phyloP scores from a whole-genome alignment of 2,113 vertebrate species.

The Eira barbara region DNA sequence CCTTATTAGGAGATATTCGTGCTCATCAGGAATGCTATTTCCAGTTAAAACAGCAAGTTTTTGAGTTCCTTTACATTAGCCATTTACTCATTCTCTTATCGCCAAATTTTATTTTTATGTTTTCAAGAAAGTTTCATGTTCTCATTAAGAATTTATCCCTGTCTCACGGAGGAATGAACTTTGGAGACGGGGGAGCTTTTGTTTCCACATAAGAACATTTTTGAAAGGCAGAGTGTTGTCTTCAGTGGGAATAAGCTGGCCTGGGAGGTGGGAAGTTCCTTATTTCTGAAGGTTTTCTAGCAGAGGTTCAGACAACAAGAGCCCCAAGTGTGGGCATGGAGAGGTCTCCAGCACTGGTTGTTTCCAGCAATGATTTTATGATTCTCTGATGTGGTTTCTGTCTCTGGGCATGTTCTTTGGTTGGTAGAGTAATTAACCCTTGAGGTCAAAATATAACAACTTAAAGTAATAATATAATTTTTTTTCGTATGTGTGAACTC shows the following conservation, averaged over 20 bases:
- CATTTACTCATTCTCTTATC: not conserved
- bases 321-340: rapidly evolving
- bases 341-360: rapidly evolving
- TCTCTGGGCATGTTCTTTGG: not conserved
- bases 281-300: no score
- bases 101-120: not conserved
- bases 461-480: not conserved
- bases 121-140: not conserved
- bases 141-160: not conserved
- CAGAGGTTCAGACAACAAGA: rapidly evolving
- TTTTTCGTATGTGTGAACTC: not conserved
- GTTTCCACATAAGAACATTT: no score
- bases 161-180: not conserved
- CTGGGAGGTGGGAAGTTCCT: no score
- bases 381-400: not conserved
- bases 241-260: rapidly evolving
- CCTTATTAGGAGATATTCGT: no score
- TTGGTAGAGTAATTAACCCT: not conserved
- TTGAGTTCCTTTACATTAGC: not conserved
- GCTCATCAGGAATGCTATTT: rapidly evolving
- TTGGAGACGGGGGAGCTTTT: not conserved
- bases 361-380: rapidly evolving
- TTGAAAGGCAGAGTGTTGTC: not conserved
- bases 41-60: not conserved
- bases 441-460: not conserved